These are phyloP conservation scores for Cistogaster globosa DNA, from an alignment of 2,888 invertebrate species.

Conservation along the genomic window DNA sequence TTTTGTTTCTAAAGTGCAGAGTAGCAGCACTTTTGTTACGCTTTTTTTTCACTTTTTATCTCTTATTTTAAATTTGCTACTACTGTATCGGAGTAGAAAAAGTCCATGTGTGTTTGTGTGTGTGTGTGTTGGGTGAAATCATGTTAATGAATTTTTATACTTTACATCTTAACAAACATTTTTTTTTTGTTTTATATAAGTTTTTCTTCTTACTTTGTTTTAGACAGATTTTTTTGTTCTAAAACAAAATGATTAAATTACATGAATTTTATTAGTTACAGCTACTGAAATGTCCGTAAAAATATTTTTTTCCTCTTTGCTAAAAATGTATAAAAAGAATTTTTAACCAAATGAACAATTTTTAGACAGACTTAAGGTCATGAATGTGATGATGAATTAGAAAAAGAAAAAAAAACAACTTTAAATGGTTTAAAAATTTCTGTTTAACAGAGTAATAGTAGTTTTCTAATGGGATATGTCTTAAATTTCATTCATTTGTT, in stretches of 20 bases:
- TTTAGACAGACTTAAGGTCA: too few relatives aligned
- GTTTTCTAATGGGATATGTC: too few relatives aligned
- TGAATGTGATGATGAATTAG: too few relatives aligned
- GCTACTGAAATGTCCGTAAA: constrained; percentile 33
- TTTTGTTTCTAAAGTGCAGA: constrained; percentile 56
- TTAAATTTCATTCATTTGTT: too few relatives aligned
- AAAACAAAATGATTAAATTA: constrained; percentile 58
- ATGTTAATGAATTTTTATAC: background rate
- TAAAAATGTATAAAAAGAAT: too few relatives aligned
- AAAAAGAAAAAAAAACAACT: too few relatives aligned
- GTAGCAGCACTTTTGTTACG: constrained; percentile 35
- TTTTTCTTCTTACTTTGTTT: background rate
- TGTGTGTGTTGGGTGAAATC: background rate
- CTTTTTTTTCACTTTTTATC: constrained; percentile 10
- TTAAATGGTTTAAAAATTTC: too few relatives aligned
- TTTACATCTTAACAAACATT: too few relatives aligned
- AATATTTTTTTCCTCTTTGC: background rate
- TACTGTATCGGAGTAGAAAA: background rate
- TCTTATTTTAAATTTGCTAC: constrained; percentile 30
- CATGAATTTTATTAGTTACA: constrained; percentile 46
- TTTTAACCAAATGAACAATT: too few relatives aligned
- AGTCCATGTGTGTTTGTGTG: background rate
- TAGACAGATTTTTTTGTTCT: constrained; percentile 12
- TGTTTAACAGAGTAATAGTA: too few relatives aligned
- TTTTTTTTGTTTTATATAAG: background rate